A percentile compares a stretch with the other conserved stretches of the same genome.
Evolutionary conservation across 2,888 invertebrate species (phyloP).

Genomic region (Hydrotaea cyrtoneurina): DNA sequence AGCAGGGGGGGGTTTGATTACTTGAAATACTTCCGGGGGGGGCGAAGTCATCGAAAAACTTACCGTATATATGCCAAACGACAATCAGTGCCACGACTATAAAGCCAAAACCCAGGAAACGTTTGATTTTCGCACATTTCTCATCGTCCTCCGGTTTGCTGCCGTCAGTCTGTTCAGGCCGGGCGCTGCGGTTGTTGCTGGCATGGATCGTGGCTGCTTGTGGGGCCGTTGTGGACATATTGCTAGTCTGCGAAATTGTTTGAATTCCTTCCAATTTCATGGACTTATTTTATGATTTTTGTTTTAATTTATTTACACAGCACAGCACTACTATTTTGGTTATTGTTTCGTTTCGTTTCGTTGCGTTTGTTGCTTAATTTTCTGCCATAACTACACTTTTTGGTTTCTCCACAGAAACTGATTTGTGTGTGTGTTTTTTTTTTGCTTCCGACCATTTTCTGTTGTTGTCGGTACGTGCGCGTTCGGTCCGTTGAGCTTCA

Average conservation of each 20-base stretch:
- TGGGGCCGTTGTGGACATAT: slow-evolving; percentile 9
- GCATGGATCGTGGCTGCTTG: neutral
- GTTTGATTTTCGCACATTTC: slow-evolving; percentile 69
- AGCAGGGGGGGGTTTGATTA: neutral
- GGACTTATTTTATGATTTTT: neutral
- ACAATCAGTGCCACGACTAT: slow-evolving; percentile 72
- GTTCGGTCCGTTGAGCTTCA: slow-evolving; percentile 29
- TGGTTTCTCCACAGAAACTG: slow-evolving; percentile 35
- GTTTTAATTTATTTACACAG: slow-evolving; percentile 2
- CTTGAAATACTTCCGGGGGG: neutral
- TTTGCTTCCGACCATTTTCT: neutral
- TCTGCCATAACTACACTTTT: slow-evolving; percentile 22
- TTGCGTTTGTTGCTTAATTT: slow-evolving; percentile 27
- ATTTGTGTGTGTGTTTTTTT: slow-evolving; percentile 7
- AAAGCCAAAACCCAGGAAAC: slow-evolving; percentile 72
- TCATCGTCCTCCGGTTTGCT: slow-evolving; percentile 35
- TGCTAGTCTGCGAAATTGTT: slow-evolving; percentile 1
- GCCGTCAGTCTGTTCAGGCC: neutral
- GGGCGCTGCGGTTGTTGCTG: neutral
- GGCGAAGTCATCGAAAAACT: neutral
- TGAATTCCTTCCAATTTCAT: neutral
- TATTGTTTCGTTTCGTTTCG: neutral
- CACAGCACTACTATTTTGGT: too few relatives aligned
- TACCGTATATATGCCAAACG: slow-evolving; percentile 77
- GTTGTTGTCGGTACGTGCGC: neutral